Evolutionary conservation across 2,113 vertebrate genomes (phyloP), one percentile per base, ranked within the genome.

Genomic region (Ctenomys sociabilis): DNA sequence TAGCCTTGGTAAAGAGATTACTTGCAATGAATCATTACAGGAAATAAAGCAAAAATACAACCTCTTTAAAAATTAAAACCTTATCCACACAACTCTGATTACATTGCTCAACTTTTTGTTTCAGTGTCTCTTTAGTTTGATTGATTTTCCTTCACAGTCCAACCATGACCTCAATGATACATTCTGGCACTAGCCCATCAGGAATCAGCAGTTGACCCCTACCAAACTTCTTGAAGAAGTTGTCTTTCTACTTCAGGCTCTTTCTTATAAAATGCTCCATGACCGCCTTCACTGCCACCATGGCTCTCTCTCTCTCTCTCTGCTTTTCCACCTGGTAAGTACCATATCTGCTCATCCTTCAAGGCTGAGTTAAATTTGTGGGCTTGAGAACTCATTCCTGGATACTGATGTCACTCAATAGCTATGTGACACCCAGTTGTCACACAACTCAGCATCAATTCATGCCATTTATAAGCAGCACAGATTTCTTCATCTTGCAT

Each of bases 81-180:
- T 10, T 85, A 63, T 66, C 72, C 30, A 82, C 5, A 85, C 21
- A 68, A 87, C 66, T 95, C 40, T 66, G 37, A 94, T 80, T 95
- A 83, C 73, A 11, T 57, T 11, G 66, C 64, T 89, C 35, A 40
- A 9, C 64, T 81, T 95, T 68, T 68, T 70, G n/a, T 32, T 91
- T 87, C 83, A 82, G 8, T n/a, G 11, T 63, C 57, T 90, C 57
- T 85, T 85, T 19, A 66, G 45, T 19, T 57, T 86, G n/a, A 81
- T 32, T 26, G 85, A 86, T 0, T 66, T 72, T 82, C 54, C 35
- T 80, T 61, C 43, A 49, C 11, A 68, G 1, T 21, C 40, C 30
- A 75, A 32, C 9, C 28, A 7, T 22, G 66, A 4, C 35, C 75
- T 73, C 88, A 84, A 26, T 37, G 45, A 85, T 19, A 63, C 8